Conservation (phyloP, 2,888 invertebrate species). For the Oegoconia quadripuncta region DNA sequence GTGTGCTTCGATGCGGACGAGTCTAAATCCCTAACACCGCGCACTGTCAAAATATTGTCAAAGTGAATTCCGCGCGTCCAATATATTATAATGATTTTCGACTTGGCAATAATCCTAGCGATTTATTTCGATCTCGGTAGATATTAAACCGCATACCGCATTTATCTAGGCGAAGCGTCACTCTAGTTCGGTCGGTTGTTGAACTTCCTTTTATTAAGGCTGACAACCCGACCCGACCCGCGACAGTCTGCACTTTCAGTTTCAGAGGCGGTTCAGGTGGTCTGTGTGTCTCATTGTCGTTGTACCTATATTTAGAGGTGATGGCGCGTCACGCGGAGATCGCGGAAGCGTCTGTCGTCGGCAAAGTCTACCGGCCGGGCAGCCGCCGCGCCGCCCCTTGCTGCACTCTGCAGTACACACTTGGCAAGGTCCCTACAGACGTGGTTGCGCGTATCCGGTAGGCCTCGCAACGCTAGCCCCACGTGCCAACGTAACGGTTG, state of each 20-base stretch:
- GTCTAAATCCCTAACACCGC: conserved; percentile 65
- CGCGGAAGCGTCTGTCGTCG: conserved; percentile 61
- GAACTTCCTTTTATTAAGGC: conserved; percentile 64
- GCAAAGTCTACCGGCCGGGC: conserved; percentile 18
- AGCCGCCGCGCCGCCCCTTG: conserved; percentile 13
- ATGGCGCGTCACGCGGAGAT: conserved; percentile 15
- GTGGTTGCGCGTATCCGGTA: conserved; percentile 21
- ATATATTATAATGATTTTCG: conserved; percentile 76
- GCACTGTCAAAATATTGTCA: conserved; percentile 78
- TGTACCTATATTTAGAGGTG: conserved; percentile 18
- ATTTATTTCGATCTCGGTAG: conserved; percentile 74
- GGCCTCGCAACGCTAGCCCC: conserved; percentile 18
- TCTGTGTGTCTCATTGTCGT: conserved; percentile 6
- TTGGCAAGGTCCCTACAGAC: conserved; percentile 38
- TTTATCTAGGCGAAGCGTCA: conserved; percentile 69
- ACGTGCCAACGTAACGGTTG: conserved; percentile 28
- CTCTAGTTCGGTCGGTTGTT: conserved; percentile 63
- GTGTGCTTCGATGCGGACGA: conserved; percentile 40
- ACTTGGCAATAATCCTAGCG: conserved; percentile 78
- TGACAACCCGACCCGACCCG: conserved; percentile 32
- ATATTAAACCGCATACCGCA: conserved; percentile 73
- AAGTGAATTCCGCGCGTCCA: conserved; percentile 74
- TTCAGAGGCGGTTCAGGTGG: conserved; percentile 30
- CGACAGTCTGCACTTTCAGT: conserved; percentile 41
- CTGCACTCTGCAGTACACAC: conserved; percentile 29